A percentile compares a stretch with the other conserved stretches of the same genome.
Conservation (phyloP, 2,113 vertebrate genomes). For the Eira barbara region DNA sequence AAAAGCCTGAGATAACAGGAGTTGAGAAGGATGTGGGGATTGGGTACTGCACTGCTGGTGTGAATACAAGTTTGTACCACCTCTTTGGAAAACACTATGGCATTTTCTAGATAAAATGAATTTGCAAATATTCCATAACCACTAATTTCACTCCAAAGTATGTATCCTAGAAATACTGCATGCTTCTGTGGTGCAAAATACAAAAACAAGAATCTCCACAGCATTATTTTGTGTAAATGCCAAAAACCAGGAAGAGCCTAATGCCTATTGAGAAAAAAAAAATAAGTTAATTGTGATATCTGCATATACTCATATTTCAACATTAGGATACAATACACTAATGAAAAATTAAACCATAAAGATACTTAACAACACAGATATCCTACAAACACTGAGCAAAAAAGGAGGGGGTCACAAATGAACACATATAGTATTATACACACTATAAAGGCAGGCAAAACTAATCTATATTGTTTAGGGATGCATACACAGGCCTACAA, state of each 20-base stretch:
- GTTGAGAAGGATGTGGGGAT: not conserved
- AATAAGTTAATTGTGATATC: not conserved
- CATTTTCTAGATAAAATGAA: not conserved
- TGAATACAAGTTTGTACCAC: not conserved
- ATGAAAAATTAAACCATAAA: not conserved
- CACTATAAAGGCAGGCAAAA: not conserved
- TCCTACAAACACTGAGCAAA: not conserved
- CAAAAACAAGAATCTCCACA: not conserved
- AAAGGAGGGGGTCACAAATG: not conserved
- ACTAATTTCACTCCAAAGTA: not conserved
- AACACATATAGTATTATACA: not conserved
- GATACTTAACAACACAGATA: not conserved
- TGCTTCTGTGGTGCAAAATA: not conserved
- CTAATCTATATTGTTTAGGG: not conserved
- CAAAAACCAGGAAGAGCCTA: not conserved
- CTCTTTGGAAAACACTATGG: not conserved
- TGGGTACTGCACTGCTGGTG: not conserved
- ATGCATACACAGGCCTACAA: not conserved
- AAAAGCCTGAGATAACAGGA: not conserved
- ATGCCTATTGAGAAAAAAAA: not conserved
- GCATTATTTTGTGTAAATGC: not conserved
- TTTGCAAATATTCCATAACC: not conserved
- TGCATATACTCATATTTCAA: not conserved
- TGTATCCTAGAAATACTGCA: not conserved
- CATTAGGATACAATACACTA: too few relatives aligned